phyloP scores from a whole-genome alignment of 2,888 invertebrate genomes.

The Dromius quadrimaculatus region DNA sequence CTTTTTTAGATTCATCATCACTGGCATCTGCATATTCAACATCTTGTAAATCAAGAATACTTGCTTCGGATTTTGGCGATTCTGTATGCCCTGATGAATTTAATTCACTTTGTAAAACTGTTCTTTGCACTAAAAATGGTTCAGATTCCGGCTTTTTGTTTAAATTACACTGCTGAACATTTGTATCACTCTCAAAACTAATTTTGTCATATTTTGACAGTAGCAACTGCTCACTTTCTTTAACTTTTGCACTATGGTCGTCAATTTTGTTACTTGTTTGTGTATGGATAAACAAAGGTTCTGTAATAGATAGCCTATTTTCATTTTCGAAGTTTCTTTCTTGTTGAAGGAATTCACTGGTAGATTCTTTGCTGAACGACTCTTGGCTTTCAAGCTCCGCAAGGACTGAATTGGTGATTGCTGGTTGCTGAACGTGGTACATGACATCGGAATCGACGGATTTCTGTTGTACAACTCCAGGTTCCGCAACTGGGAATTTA shows the following conservation, averaged over 20 bases:
- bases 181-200: slow-evolving; percentile 67
- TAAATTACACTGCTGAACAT: slow-evolving; percentile 53
- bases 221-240: slow-evolving; percentile 68
- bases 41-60: slow-evolving; percentile 70
- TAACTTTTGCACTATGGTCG: slow-evolving; percentile 15
- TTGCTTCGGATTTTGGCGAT: slow-evolving; percentile 66
- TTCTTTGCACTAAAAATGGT: slow-evolving; percentile 60
- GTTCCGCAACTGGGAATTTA: slow-evolving; percentile 56
- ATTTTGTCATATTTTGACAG: slow-evolving; percentile 67
- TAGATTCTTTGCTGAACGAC: slow-evolving; percentile 31
- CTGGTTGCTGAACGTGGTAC: slow-evolving; percentile 60
- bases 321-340: slow-evolving; percentile 52
- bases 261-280: slow-evolving; percentile 36
- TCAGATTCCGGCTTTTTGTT: slow-evolving; percentile 57
- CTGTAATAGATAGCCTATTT: slow-evolving; percentile 49
- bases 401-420: slow-evolving; percentile 62
- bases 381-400: slow-evolving; percentile 64
- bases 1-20: slow-evolving; percentile 65
- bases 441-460: slow-evolving; percentile 64
- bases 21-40: slow-evolving; percentile 72
- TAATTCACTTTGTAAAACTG: slow-evolving; percentile 39
- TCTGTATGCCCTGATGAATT: slow-evolving; percentile 55
- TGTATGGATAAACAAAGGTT: slow-evolving; percentile 45
- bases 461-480: slow-evolving; percentile 60
- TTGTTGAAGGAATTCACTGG: slow-evolving; percentile 49